Conservation (phyloP, 23 tunicate species). For the Halocynthia aurantium region DNA sequence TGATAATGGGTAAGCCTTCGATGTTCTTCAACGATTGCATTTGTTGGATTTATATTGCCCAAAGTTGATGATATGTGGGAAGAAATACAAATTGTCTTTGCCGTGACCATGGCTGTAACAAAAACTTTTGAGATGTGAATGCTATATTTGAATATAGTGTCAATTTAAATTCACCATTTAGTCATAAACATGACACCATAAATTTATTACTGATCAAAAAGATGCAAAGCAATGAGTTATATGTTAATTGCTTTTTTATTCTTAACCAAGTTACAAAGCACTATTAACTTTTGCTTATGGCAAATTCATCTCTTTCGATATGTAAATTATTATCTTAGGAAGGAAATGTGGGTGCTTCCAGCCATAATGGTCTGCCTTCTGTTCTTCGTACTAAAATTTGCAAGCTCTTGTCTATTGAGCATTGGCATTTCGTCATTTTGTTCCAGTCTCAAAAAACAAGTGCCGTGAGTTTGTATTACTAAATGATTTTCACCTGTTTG, state of each 20-base stretch:
- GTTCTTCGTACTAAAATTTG: slow-evolving; percentile 55
- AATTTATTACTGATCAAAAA: no score
- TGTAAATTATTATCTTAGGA: slow-evolving; percentile 14
- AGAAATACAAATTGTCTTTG: not conserved
- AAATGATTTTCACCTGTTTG: not conserved
- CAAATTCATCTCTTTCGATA: not conserved
- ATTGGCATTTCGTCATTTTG: slow-evolving; percentile 68
- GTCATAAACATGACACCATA: no score
- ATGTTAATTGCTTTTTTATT: not conserved
- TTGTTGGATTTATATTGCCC: no score
- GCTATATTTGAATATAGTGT: no score
- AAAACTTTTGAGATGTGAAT: not conserved
- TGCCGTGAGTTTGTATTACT: slow-evolving; percentile 27
- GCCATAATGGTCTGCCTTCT: slow-evolving; percentile 66
- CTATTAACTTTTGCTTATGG: not conserved
- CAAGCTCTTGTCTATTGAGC: slow-evolving; percentile 68
- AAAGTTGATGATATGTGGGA: no score
- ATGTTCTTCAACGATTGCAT: no score
- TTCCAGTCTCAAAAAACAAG: not conserved
- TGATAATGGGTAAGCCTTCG: slow-evolving; percentile 71
- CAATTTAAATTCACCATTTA: no score
- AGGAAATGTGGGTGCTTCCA: slow-evolving; percentile 88
- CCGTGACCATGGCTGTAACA: not conserved
- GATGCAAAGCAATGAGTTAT: no score
- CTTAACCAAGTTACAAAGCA: not conserved